These are phyloP conservation scores for Octodonta nipae DNA, from an alignment of 2,888 invertebrate genomes.

Conservation along the genomic window DNA sequence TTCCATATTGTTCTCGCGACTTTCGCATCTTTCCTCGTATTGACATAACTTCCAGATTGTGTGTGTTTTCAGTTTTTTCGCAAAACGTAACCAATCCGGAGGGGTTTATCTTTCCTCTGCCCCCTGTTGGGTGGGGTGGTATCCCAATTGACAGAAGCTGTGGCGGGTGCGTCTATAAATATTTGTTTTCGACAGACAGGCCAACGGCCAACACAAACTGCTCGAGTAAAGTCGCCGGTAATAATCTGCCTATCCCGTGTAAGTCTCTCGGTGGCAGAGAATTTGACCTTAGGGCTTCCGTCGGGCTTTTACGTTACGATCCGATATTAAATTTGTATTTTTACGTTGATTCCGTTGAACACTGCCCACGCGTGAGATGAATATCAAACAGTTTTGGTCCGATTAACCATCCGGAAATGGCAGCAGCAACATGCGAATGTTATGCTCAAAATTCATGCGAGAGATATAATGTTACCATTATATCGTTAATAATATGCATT, in stretches of 20 bases:
- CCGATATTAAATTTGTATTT: constrained; percentile 50
- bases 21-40: too few species aligned
- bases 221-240: constrained; percentile 23
- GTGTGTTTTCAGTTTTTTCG: too few species aligned
- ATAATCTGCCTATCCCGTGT: constrained; percentile 26
- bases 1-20: too few species aligned
- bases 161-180: constrained; percentile 12
- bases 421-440: too few species aligned
- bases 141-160: constrained; percentile 3
- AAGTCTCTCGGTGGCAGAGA: constrained; percentile 11
- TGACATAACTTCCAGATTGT: too few species aligned
- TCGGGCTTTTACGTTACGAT: constrained; percentile 30
- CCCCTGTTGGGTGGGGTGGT: not conserved
- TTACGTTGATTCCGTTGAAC: constrained; percentile 48
- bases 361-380: constrained; percentile 42
- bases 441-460: constrained; percentile 22
- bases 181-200: constrained; percentile 15
- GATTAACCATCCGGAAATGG: constrained; percentile 42
- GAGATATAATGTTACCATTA: too few species aligned
- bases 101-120: not conserved
- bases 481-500: too few species aligned
- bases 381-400: constrained; percentile 39
- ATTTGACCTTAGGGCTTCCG: constrained; percentile 25
- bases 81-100: too few species aligned
- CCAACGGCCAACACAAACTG: too few species aligned